A percentile compares a stretch with the other conserved stretches of the same genome.
Conservation (phyloP, 2,113 vertebrate genomes). For the Semnornis frantzii region DNA sequence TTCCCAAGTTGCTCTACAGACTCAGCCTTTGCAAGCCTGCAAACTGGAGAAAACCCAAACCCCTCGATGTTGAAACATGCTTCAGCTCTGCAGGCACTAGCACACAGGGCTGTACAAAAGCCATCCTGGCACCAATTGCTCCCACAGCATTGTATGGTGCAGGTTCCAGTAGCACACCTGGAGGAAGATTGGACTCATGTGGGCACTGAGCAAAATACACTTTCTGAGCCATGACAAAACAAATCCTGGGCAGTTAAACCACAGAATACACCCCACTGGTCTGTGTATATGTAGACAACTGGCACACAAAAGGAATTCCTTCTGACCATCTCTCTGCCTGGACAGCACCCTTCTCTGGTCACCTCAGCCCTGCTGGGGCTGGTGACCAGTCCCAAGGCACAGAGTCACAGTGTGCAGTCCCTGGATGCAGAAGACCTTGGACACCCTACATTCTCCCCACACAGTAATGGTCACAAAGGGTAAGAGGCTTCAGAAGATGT, state of each 20-base stretch:
- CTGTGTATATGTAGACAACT: not conserved
- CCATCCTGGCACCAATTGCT: not conserved
- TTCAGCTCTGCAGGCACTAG: not conserved
- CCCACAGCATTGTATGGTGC: not conserved
- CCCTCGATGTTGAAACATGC: not conserved
- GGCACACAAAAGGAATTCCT: not conserved
- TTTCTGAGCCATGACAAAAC: not conserved
- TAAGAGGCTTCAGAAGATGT: not conserved
- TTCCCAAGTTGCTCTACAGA: not conserved
- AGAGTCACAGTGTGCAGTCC: accelerated
- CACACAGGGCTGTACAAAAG: not conserved
- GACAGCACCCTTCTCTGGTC: not conserved
- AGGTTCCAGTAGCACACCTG: not conserved
- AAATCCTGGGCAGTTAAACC: not conserved
- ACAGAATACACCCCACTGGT: accelerated
- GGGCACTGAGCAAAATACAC: not conserved
- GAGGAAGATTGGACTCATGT: not conserved
- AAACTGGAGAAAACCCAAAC: not conserved
- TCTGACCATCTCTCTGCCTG: not conserved
- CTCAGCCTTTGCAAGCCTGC: not conserved
- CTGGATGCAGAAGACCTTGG: not conserved
- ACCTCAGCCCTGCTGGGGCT: not conserved
- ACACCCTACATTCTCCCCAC: not conserved
- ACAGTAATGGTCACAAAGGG: accelerated
- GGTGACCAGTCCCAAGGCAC: not conserved